Conservation (phyloP, 1,140 invertebrate genomes). For the Hyles vespertilio region DNA sequence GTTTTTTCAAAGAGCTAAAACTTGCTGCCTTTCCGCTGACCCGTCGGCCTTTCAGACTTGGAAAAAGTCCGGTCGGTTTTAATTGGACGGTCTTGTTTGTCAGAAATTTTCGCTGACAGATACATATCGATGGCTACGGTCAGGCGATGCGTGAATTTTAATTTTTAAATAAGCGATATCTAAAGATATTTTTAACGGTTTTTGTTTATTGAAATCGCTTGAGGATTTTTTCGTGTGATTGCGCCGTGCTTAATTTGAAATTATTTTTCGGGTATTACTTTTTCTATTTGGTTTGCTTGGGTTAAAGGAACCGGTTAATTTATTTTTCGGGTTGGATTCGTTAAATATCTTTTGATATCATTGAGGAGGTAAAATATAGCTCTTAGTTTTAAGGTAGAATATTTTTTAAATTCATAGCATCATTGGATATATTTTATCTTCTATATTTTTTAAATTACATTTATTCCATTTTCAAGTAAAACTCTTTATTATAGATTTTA, state of each 20-base stretch:
- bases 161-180: conserved; percentile 6
- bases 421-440: too few species aligned
- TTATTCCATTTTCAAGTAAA: too few species aligned
- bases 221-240: conserved; percentile 1
- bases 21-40: conserved; percentile 36
- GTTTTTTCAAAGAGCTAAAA: conserved; percentile 48
- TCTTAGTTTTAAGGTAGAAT: too few species aligned
- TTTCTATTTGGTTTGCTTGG: conserved; percentile 3
- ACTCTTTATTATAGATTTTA: too few species aligned
- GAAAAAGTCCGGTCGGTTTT: conserved; percentile 33
- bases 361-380: too few species aligned
- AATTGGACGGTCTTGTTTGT: conserved; percentile 44
- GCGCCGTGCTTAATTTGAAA: background rate
- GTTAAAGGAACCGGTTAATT: too few species aligned
- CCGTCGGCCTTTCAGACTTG: conserved; percentile 29
- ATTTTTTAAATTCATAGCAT: too few species aligned
- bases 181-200: too few species aligned
- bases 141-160: conserved; percentile 1
- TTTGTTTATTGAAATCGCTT: too few species aligned
- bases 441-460: too few species aligned
- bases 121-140: conserved; percentile 24
- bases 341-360: too few species aligned
- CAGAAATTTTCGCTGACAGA: conserved; percentile 34
- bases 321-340: too few species aligned
- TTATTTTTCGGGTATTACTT: background rate